phyloP scores from a whole-genome alignment of 1,140 invertebrate genomes.

The Cataglyphis hispanica region DNA sequence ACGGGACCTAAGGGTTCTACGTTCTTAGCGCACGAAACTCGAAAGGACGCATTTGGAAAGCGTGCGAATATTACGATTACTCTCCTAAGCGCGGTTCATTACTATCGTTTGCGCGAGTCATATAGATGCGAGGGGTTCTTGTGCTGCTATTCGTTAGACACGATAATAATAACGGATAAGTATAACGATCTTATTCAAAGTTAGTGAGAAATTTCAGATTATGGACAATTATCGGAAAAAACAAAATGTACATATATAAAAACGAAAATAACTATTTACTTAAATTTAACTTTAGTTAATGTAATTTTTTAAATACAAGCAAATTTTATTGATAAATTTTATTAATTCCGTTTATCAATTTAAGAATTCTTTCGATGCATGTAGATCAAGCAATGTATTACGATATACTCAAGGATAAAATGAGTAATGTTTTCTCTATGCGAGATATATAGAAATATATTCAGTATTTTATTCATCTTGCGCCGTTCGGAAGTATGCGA shows the following conservation, averaged over 20 bases:
- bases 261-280: too few species aligned
- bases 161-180: slow-evolving; percentile 63
- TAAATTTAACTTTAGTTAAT: neutral
- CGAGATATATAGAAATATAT: slow-evolving; percentile 15
- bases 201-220: neutral
- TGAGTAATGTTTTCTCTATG: neutral
- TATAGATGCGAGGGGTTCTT: slow-evolving; percentile 69
- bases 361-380: neutral
- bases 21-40: slow-evolving; percentile 76
- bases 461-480: slow-evolving; percentile 19
- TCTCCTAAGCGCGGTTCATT: slow-evolving; percentile 78
- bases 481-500: slow-evolving; percentile 47
- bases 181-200: slow-evolving; percentile 30
- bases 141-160: slow-evolving; percentile 59
- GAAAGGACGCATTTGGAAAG: slow-evolving; percentile 77
- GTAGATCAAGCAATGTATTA: neutral
- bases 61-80: slow-evolving; percentile 77
- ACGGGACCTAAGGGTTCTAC: slow-evolving; percentile 74
- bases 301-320: slow-evolving; percentile 2
- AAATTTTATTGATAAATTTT: neutral
- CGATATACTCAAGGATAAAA: neutral
- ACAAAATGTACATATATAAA: neutral
- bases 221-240: neutral
- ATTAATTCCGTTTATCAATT: neutral
- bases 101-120: slow-evolving; percentile 69